Base-by-base conservation (phyloP, 2,888 invertebrate species). In the Hipparchia sbordonii region DNA sequence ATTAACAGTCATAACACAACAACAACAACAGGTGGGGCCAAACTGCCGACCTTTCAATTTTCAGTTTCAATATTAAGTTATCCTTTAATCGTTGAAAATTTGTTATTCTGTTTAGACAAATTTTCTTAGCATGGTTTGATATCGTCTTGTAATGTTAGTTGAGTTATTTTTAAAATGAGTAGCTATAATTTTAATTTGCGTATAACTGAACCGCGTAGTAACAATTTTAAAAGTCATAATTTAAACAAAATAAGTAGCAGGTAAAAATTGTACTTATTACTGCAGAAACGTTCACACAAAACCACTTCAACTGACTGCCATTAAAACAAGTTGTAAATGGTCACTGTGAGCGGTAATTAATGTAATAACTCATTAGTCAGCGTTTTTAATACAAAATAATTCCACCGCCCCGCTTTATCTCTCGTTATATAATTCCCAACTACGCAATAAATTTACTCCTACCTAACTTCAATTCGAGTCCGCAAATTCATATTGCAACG, bases 401-500 rank as follows among this genome's bases (percentile, higher is more conserved):
- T 68, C 45, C 72, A 72, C 68, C 51, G 51, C 56, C 61, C 63
- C 57, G 56, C 62, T 70, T 70, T 70, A 63, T 70, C 62, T 63
- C 62, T 46, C 57, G 62, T 72, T 72, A 60, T 23, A 63, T 72
- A 71, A 72, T 71, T 74, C 65, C 72, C 72, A 76, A 73, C 74
- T 72, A 74, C 56, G 73, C 68, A 68, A 67, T 78, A 76, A 76
- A 77, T 76, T 74, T 71, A 67, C 72, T 75, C 67, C 60, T 73
- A 76, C 61, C 72, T 74, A 73, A 76, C 77, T 75, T 74, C 76
- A 73, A 74, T 70, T 75, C 65, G 70, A 77, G 69, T 71, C 72
- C 60, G 72, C 63, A 72, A 76, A 74, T 70, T 71, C 74, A 78
- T 75, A 77, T 76, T 72, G 73, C 74, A 67, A 77, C 75, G 70